Percentiles rank a stretch among this genome's conserved stretches.
Conservation (phyloP, 2,888 invertebrate species). For the Heteromyza rotundicornis region DNA sequence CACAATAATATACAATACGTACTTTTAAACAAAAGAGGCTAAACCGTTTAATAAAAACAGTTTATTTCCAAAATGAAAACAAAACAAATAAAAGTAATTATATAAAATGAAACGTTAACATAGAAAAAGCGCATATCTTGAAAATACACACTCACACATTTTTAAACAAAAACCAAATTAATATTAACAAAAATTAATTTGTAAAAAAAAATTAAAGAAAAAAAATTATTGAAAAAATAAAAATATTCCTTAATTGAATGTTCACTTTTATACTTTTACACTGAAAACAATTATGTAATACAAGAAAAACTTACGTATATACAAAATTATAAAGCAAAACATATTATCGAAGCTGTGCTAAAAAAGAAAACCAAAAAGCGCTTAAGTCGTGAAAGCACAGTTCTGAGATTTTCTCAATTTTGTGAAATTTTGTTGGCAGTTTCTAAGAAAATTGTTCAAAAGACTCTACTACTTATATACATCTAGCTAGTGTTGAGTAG, state of each 20-base stretch:
- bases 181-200: constrained; percentile 15
- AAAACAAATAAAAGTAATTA: constrained; percentile 22
- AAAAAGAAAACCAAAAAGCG: neutral
- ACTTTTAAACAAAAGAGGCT: constrained; percentile 1
- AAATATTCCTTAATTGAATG: constrained; percentile 41
- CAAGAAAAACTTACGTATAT: neutral
- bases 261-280: constrained; percentile 60
- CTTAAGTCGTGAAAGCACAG: neutral
- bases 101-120: constrained; percentile 50
- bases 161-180: constrained; percentile 27
- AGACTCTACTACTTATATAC: too few relatives aligned
- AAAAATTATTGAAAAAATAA: constrained; percentile 20
- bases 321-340: neutral
- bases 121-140: constrained; percentile 56
- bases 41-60: too few relatives aligned
- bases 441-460: too few relatives aligned
- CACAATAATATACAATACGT: constrained; percentile 53
- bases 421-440: too few relatives aligned
- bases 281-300: constrained; percentile 25
- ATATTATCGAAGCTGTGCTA: too few relatives aligned
- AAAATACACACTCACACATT: constrained; percentile 29
- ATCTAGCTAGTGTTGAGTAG: too few relatives aligned
- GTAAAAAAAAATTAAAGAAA: constrained; percentile 9
- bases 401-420: too few relatives aligned
- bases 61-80: neutral